These are phyloP conservation scores for Megathymus violae DNA, from an alignment of 1,140 invertebrate species.

Conservation along the genomic window DNA sequence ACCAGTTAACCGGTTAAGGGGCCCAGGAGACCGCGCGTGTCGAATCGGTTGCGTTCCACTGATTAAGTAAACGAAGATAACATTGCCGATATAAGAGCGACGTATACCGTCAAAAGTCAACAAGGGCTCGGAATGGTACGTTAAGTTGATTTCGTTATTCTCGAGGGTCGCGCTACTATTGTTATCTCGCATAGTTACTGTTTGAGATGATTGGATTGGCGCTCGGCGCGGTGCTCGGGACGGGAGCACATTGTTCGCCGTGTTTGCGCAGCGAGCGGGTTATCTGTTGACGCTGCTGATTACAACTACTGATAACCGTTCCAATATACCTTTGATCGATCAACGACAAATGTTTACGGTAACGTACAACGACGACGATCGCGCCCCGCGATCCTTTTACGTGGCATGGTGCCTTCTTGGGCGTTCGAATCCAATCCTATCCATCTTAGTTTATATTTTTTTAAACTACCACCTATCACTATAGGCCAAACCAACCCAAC, in stretches of 20 bases:
- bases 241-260: constrained; percentile 55
- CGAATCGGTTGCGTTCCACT: constrained; percentile 69
- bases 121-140: constrained; percentile 71
- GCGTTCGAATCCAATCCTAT: too few species aligned
- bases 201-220: constrained; percentile 79
- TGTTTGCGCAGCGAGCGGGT: constrained; percentile 46
- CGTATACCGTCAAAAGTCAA: constrained; percentile 76
- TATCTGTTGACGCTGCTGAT: constrained; percentile 36
- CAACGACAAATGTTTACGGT: constrained; percentile 15
- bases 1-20: constrained; percentile 70
- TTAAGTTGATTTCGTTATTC: constrained; percentile 78
- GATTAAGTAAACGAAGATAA: constrained; percentile 83
- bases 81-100: constrained; percentile 57
- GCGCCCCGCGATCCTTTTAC: neutral
- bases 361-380: too few species aligned
- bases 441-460: too few species aligned
- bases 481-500: too few species aligned
- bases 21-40: constrained; percentile 61
- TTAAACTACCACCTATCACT: too few species aligned
- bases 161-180: constrained; percentile 74
- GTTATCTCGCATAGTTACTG: constrained; percentile 75
- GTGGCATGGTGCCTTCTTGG: too few species aligned
- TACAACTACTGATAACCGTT: constrained; percentile 25
- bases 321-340: constrained; percentile 29
- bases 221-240: constrained; percentile 57